Evolutionary conservation across 1,140 invertebrate genomes (phyloP).

Genomic region (Acarapis woodi): DNA sequence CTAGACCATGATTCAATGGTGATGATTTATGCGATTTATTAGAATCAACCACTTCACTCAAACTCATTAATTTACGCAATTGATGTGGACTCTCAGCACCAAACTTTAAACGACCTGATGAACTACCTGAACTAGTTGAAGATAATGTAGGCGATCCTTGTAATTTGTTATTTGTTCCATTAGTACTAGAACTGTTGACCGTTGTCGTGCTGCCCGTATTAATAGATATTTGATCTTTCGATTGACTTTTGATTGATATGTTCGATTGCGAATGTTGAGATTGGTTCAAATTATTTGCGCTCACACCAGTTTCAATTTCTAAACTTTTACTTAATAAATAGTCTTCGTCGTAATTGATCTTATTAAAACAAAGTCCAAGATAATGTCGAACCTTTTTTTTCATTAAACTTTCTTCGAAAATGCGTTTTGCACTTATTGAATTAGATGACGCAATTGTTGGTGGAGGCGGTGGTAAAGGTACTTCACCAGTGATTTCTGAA

Average conservation of each 20-base stretch:
- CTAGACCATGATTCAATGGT: too few relatives aligned
- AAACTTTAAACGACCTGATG: constrained; percentile 2
- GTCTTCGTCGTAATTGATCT: constrained; percentile 3
- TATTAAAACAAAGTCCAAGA: not conserved
- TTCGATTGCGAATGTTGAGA: constrained; percentile 1
- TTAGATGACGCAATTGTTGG: not conserved
- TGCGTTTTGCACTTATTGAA: not conserved
- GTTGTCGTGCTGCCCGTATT: too few relatives aligned
- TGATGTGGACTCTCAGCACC: constrained; percentile 3
- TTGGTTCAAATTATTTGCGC: not conserved
- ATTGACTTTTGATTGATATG: not conserved
- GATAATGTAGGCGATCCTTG: constrained; percentile 2
- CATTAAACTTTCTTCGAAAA: constrained; percentile 4
- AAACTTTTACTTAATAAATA: not conserved
- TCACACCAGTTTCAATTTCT: constrained; percentile 1
- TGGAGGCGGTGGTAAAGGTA: constrained; percentile 1
- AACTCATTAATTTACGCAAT: constrained; percentile 2
- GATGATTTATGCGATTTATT: not conserved
- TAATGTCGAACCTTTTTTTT: constrained; percentile 3
- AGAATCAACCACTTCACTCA: constrained; percentile 2
- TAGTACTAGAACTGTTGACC: too few relatives aligned
- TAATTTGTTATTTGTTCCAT: not conserved
- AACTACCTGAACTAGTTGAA: constrained; percentile 1
- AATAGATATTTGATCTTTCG: too few relatives aligned
- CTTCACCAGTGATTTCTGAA: too few relatives aligned